Conservation (phyloP, 1,140 invertebrate genomes). For the Cherax destructor region DNA sequence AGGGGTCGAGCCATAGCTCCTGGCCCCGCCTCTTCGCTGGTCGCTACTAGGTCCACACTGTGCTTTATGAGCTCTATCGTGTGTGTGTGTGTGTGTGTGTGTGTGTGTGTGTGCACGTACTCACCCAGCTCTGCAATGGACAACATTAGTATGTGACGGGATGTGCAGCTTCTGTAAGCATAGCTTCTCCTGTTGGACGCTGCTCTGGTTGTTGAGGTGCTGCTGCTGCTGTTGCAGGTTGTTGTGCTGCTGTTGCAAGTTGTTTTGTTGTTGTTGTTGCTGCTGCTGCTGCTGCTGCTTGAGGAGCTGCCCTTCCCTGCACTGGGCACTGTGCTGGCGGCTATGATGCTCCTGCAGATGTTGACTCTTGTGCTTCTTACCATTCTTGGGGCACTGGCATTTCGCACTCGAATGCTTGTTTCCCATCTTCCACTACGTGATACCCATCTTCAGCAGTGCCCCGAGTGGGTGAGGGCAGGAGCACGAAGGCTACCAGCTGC, state of each 20-base stretch:
- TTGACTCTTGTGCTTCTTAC: background rate
- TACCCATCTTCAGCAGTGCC: background rate
- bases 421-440: background rate
- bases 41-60: too few species aligned
- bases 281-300: background rate
- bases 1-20: too few species aligned
- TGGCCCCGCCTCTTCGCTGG: too few species aligned
- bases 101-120: background rate
- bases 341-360: background rate
- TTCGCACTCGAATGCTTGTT: background rate
- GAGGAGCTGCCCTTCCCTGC: background rate
- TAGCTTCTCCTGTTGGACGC: background rate
- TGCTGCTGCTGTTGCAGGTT: background rate
- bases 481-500: too few species aligned
- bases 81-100: too few species aligned
- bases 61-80: too few species aligned
- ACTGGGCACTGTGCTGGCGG: background rate
- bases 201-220: background rate
- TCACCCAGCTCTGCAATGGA: slow-evolving; percentile 3
- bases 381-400: slow-evolving; percentile 16
- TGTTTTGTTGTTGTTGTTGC: background rate
- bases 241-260: background rate
- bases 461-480: background rate
- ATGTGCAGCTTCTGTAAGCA: background rate
- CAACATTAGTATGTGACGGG: background rate